phyloP scores from a whole-genome alignment of 1,140 invertebrate genomes.

The Euwallacea similis region DNA sequence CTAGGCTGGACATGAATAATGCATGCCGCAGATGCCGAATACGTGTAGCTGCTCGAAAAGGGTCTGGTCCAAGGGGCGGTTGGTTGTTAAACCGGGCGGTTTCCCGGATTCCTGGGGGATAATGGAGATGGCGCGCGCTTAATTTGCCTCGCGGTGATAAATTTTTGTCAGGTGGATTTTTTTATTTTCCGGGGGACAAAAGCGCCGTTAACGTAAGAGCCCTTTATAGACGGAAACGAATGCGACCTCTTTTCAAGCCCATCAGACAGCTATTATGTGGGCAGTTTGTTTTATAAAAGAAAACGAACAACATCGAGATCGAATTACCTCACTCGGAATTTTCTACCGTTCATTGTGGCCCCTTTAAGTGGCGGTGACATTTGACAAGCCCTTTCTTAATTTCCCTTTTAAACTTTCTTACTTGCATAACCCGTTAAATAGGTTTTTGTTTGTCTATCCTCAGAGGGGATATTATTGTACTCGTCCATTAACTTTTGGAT shows the following conservation, averaged over 20 bases:
- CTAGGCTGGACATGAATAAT: constrained; percentile 53
- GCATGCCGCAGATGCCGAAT: constrained; percentile 54
- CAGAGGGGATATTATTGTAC: not conserved
- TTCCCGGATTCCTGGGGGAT: constrained; percentile 17
- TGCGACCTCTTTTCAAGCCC: constrained; percentile 11
- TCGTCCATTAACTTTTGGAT: not conserved
- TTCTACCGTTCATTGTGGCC: constrained; percentile 34
- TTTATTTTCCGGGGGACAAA: not conserved
- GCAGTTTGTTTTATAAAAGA: constrained; percentile 39
- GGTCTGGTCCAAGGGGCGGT: constrained; percentile 38
- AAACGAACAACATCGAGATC: constrained; percentile 31
- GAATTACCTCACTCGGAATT: constrained; percentile 37
- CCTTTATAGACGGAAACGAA: constrained; percentile 20
- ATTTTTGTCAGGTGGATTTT: constrained; percentile 3
- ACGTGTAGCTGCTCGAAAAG: constrained; percentile 47
- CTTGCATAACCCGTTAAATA: constrained; percentile 1
- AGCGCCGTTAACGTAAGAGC: constrained; percentile 5
- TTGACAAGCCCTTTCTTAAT: constrained; percentile 39
- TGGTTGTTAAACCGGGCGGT: constrained; percentile 12
- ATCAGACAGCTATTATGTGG: constrained; percentile 36
- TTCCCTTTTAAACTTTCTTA: constrained; percentile 23
- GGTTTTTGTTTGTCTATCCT: constrained; percentile 3
- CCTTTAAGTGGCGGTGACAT: constrained; percentile 36
- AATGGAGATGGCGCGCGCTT: constrained; percentile 10
- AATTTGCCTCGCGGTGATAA: constrained; percentile 9